A percentile compares a stretch with the other conserved stretches of the same genome.
Conservation (phyloP, 2,113 vertebrate species). For the Vombatus ursinus region DNA sequence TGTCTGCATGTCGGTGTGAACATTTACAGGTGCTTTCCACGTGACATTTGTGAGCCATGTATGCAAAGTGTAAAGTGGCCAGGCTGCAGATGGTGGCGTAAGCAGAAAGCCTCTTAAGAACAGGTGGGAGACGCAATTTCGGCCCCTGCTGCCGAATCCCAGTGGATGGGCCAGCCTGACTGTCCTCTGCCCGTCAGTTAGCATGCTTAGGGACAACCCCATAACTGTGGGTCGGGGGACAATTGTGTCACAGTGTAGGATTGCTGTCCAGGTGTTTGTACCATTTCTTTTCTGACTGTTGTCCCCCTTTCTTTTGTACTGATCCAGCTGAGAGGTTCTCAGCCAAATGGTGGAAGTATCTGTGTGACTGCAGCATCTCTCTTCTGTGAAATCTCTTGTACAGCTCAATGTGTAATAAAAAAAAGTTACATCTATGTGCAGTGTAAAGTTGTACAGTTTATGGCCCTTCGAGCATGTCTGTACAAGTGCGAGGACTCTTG, state of each 20-base stretch:
- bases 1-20: conserved; percentile 84
- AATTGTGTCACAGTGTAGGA: not conserved
- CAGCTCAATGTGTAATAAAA: not conserved
- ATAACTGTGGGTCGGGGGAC: not conserved
- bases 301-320: not conserved
- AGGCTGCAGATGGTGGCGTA: conserved; percentile 68
- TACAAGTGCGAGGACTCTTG: conserved; percentile 79
- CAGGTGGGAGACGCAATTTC: conserved; percentile 4
- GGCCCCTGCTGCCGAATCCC: conserved; percentile 33
- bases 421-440: conserved; percentile 85
- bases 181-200: not conserved
- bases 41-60: conserved; percentile 79
- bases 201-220: not conserved
- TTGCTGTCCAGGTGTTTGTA: not conserved
- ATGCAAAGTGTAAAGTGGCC: conserved; percentile 64
- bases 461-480: conserved; percentile 82
- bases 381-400: not conserved
- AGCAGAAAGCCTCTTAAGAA: conserved; percentile 73
- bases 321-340: not conserved
- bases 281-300: not conserved
- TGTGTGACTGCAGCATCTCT: not conserved
- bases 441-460: conserved; percentile 87
- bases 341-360: not conserved
- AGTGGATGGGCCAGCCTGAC: conserved; percentile 5
- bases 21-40: conserved; percentile 82